Conservation (phyloP, 2,113 vertebrate species). For the Odobenus rosmarus region DNA sequence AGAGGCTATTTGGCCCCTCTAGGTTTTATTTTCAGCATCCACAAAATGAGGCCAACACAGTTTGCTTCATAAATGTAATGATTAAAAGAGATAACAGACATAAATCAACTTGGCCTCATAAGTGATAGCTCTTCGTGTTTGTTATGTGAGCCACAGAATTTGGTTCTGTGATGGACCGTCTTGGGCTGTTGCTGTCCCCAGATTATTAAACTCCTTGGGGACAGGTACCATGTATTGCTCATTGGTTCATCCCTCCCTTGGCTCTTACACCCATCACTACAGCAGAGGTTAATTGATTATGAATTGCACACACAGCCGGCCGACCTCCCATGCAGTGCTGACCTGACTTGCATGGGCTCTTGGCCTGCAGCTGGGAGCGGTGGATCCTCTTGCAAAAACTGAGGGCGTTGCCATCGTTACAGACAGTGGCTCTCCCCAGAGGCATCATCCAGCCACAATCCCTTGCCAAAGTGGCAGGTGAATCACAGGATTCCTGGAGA, state of each 20-base stretch:
- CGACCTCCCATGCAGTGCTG: neutral
- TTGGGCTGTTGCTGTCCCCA: neutral
- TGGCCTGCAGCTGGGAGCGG: neutral
- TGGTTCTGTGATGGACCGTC: neutral
- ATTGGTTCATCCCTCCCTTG: neutral
- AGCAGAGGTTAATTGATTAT: fast-evolving
- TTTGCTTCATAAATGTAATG: neutral
- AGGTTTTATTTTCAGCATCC: neutral
- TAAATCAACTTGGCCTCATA: neutral
- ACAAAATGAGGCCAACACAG: neutral
- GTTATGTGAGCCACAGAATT: neutral
- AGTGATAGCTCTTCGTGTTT: neutral
- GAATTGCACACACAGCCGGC: neutral
- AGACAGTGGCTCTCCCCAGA: neutral
- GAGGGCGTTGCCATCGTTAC: neutral
- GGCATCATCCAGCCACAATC: neutral
- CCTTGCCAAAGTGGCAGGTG: neutral
- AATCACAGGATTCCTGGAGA: slow-evolving; percentile 1
- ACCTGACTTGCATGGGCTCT: neutral
- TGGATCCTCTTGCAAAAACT: neutral
- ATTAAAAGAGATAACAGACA: neutral
- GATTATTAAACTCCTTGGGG: neutral
- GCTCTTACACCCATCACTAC: neutral
- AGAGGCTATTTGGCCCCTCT: neutral
- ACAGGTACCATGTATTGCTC: neutral